Conservation (phyloP, 2,888 invertebrate species). For the Drosophila sordidula region DNA sequence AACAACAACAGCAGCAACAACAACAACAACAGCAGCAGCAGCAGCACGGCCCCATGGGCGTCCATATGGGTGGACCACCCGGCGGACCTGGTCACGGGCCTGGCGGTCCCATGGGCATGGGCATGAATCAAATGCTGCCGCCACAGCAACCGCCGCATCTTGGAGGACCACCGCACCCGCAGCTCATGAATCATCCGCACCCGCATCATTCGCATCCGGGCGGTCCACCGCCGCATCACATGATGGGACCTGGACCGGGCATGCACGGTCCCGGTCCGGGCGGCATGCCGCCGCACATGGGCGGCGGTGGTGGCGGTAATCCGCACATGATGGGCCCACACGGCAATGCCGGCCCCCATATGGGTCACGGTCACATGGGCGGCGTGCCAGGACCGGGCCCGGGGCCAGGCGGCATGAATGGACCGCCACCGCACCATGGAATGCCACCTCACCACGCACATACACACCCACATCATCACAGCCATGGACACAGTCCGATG, state of each 20-base stretch:
- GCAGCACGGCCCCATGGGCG: slow-evolving; percentile 83
- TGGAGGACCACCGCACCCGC: slow-evolving; percentile 79
- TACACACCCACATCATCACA: slow-evolving; percentile 64
- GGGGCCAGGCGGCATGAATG: slow-evolving; percentile 80
- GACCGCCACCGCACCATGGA: slow-evolving; percentile 76
- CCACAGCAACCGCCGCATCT: slow-evolving; percentile 82
- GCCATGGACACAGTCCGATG: slow-evolving; percentile 68
- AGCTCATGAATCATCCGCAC: slow-evolving; percentile 81
- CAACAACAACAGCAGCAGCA: slow-evolving; percentile 17
- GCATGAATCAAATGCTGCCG: slow-evolving; percentile 82
- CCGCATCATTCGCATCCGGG: slow-evolving; percentile 75
- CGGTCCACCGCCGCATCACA: slow-evolving; percentile 80
- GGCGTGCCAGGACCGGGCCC: slow-evolving; percentile 76
- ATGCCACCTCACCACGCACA: slow-evolving; percentile 69
- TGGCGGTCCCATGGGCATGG: slow-evolving; percentile 85
- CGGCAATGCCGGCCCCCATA: slow-evolving; percentile 75
- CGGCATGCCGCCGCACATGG: slow-evolving; percentile 76
- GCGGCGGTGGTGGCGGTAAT: slow-evolving; percentile 66
- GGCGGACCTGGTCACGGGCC: slow-evolving; percentile 66
- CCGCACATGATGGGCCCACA: slow-evolving; percentile 79
- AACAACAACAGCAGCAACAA: slow-evolving; percentile 37
- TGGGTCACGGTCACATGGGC: slow-evolving; percentile 82
- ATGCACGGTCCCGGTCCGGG: slow-evolving; percentile 76
- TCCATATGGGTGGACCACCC: slow-evolving; percentile 75
- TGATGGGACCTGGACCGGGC: slow-evolving; percentile 77